Evolutionary conservation across 1,140 invertebrate species (phyloP).

Genomic region (Lepeophtheirus salmonis): DNA sequence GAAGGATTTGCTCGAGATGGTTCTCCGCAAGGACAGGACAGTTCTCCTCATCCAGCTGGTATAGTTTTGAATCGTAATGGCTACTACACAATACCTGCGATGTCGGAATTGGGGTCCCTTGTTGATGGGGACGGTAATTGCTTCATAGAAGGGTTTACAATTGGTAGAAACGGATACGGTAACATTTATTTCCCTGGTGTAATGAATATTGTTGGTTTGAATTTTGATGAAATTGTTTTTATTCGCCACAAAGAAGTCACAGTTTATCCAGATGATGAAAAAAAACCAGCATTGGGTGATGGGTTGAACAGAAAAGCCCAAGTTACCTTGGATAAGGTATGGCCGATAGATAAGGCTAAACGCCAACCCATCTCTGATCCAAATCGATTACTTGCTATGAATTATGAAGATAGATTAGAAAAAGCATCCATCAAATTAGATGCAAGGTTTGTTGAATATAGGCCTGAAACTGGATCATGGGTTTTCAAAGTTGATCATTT

Average conservation of each 20-base stretch:
- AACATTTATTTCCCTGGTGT: slow-evolving; percentile 70
- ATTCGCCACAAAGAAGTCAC: slow-evolving; percentile 42
- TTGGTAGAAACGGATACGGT: slow-evolving; percentile 76
- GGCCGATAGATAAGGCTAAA: slow-evolving; percentile 70
- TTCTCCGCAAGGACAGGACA: too few relatives aligned
- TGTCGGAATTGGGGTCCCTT: slow-evolving; percentile 47
- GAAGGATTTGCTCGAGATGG: too few relatives aligned
- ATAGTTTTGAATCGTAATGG: slow-evolving; percentile 39
- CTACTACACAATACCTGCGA: slow-evolving; percentile 64
- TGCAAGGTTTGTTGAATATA: slow-evolving; percentile 80
- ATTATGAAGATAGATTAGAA: slow-evolving; percentile 69
- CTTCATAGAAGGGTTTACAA: slow-evolving; percentile 67
- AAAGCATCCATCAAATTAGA: slow-evolving; percentile 62
- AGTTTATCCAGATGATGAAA: slow-evolving; percentile 43
- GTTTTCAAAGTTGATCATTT: slow-evolving; percentile 80
- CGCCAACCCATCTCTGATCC: slow-evolving; percentile 60
- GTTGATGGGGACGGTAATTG: slow-evolving; percentile 43
- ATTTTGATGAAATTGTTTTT: slow-evolving; percentile 60
- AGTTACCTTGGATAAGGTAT: slow-evolving; percentile 39
- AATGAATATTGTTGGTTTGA: slow-evolving; percentile 67
- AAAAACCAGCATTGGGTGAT: slow-evolving; percentile 53
- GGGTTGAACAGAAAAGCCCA: slow-evolving; percentile 80
- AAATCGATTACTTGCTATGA: slow-evolving; percentile 50
- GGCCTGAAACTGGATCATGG: slow-evolving; percentile 88
- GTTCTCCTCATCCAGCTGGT: slow-evolving; percentile 22